phyloP scores from a whole-genome alignment of 2,113 vertebrate genomes.

The Gobio gobio region DNA sequence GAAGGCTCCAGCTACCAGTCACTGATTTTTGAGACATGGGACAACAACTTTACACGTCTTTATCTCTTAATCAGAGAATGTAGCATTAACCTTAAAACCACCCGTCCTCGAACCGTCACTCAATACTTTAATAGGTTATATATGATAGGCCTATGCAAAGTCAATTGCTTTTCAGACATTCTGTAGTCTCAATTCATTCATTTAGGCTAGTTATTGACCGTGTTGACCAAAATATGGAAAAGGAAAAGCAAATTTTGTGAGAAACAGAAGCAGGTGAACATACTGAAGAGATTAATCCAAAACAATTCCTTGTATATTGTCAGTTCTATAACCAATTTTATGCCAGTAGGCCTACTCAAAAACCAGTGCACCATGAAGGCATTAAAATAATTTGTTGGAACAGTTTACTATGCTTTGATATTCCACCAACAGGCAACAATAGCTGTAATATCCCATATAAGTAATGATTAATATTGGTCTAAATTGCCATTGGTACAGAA shows the following conservation, averaged over 20 bases:
- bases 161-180: no score
- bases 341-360: not conserved
- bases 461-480: not conserved
- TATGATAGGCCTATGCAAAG: not conserved
- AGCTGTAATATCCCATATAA: not conserved
- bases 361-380: not conserved
- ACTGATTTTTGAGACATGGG: not conserved
- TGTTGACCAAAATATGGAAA: not conserved
- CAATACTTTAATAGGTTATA: not conserved
- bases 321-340: not conserved
- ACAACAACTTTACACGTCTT: not conserved
- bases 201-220: not conserved
- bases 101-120: no score
- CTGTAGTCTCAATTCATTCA: no score
- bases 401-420: not conserved
- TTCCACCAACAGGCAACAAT: not conserved
- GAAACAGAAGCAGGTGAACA: not conserved
- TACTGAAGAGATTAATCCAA: not conserved
- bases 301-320: not conserved
- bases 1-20: no score
- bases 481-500: not conserved
- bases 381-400: not conserved
- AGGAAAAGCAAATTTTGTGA: not conserved
- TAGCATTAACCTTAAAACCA: no score
- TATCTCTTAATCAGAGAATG: not conserved